Base-by-base conservation (phyloP, 2,888 invertebrate genomes). In the Zootermopsis nevadensis region DNA sequence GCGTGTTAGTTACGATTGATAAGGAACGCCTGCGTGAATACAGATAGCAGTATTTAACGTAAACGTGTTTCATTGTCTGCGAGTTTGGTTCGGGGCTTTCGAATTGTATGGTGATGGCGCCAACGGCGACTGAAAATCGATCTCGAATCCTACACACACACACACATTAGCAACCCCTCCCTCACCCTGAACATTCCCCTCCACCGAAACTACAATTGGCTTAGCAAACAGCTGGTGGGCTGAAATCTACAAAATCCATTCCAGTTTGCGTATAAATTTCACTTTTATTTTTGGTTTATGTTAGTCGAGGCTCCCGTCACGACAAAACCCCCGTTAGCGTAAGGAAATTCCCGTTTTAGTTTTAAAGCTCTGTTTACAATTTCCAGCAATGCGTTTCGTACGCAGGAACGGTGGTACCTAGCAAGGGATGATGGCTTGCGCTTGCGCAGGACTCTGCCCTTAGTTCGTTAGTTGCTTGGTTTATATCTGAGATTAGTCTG, bases 181-280 rank as follows among this genome's bases (percentile, higher is more conserved):
- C 42, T 76, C 42, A 42, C n/a, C 76, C 12, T 42, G 38, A 27
- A 30, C 53, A 15, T 53, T 53, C 31, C 55, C 27, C 77, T 24
- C 7, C 77, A 8, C 77, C 22, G 30, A 27, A 77, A 30, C 30
- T 31, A 53, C 77, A 53, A 77, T 77, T 77, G 55, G 77, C 55
- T 30, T 22, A 42, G 77, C 77, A 77, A 77, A 77, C 77, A 77
- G 77, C 77, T 77, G 77, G 77, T 77, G 33, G 77, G 22, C 31
- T 55, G 22, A 77, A 55, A 77, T 77, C 77, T 31, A 55, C 27
- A 53, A 7, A 77, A 77, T 77, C 31, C 33, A 12, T 31, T 31
- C 1, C 48, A 30, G 30, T 33, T 69, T 7, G 7, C 8, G 8
- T 31, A 4, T 33, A 31, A 69, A 69, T 69, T 69, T 69, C 31